A percentile compares a stretch with the other conserved stretches of the same genome.
These are phyloP conservation scores for Lasioglossum leucozonium DNA, from an alignment of 2,888 invertebrate species.

Conservation along the genomic window DNA sequence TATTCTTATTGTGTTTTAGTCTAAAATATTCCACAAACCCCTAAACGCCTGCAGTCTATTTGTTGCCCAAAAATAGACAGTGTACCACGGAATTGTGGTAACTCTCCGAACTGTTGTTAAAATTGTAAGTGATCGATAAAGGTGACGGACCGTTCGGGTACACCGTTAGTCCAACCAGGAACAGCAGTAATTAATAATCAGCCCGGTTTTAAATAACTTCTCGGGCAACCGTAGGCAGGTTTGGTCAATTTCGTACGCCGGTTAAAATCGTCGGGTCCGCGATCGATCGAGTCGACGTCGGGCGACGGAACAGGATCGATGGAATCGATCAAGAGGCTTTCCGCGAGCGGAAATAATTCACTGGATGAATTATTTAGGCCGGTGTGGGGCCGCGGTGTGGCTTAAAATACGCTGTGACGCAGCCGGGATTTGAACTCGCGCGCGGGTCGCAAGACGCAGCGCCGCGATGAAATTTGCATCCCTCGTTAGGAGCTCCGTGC, in stretches of 20 bases:
- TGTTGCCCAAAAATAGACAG: background rate
- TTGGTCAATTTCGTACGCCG: background rate
- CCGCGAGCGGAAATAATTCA: conserved; percentile 78
- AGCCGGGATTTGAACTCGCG: conserved; percentile 8
- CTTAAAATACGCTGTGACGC: conserved; percentile 25
- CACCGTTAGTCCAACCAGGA: background rate
- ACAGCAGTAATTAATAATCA: background rate
- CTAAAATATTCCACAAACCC: background rate
- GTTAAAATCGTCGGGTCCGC: background rate
- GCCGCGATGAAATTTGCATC: conserved; percentile 23
- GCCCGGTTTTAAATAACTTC: background rate
- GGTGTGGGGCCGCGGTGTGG: conserved; percentile 43
- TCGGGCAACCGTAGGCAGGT: background rate
- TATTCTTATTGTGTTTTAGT: background rate
- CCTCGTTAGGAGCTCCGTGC: conserved; percentile 22
- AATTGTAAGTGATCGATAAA: background rate
- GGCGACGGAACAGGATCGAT: conserved; percentile 58
- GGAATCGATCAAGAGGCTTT: conserved; percentile 69
- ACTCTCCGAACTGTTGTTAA: background rate
- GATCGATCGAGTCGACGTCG: background rate
- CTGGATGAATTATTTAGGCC: conserved; percentile 80
- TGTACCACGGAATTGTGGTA: background rate
- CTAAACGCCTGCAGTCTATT: background rate
- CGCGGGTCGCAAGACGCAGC: background rate
- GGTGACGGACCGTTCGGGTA: background rate